phyloP scores from a whole-genome alignment of 1,140 invertebrate genomes.

The Zaprionus nigranus region DNA sequence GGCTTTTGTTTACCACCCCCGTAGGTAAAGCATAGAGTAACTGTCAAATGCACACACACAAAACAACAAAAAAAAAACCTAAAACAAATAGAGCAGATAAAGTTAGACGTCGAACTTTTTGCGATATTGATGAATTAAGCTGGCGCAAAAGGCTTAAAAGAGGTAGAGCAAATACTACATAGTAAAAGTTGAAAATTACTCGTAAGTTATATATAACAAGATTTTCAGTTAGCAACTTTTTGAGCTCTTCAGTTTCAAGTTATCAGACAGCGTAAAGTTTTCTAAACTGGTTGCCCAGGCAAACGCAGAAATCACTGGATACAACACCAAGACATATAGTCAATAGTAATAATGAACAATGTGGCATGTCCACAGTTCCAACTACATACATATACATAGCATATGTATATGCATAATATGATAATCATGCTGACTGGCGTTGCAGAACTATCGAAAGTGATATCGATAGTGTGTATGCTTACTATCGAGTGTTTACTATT shows the following conservation, averaged over 20 bases:
- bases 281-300: slow-evolving; percentile 49
- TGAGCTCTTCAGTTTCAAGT: slow-evolving; percentile 25
- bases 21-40: slow-evolving; percentile 28
- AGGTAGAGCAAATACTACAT: slow-evolving; percentile 1
- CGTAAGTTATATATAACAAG: slow-evolving; percentile 11
- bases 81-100: slow-evolving; percentile 6
- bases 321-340: slow-evolving; percentile 45
- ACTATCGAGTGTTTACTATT: neutral
- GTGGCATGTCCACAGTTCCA: slow-evolving; percentile 16
- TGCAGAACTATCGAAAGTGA: neutral
- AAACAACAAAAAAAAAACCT: neutral
- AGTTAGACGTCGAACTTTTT: slow-evolving; percentile 5
- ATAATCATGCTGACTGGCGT: neutral
- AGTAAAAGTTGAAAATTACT: slow-evolving; percentile 3
- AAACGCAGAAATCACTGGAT: slow-evolving; percentile 40
- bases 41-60: slow-evolving; percentile 41
- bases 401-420: neutral
- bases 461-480: neutral
- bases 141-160: slow-evolving; percentile 9
- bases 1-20: neutral
- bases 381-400: slow-evolving; percentile 31
- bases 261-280: slow-evolving; percentile 49
- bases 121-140: slow-evolving; percentile 18
- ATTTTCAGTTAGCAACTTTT: slow-evolving; percentile 21
- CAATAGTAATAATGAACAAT: slow-evolving; percentile 9